Evolutionary conservation across 2,113 vertebrate species (phyloP).

Genomic region (Herpetotheres cachinnans): DNA sequence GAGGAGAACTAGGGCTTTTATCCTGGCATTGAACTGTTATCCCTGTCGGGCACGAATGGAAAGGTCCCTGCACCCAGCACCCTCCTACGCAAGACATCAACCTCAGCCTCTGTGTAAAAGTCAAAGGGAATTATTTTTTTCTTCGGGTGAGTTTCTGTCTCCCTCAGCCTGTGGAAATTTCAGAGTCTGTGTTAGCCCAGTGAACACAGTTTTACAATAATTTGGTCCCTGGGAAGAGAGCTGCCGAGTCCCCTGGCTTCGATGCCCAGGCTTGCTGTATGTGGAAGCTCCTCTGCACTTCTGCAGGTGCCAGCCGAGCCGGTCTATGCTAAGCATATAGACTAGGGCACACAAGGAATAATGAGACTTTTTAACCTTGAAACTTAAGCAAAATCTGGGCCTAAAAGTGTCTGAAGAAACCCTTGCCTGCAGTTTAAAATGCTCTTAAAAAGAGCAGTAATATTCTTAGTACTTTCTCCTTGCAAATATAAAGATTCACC

Average conservation of each 20-base stretch:
- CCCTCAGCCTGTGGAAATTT: not conserved
- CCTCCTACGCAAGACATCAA: rapidly evolving
- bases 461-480: not conserved
- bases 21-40: rapidly evolving
- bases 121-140: rapidly evolving
- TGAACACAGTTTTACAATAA: rapidly evolving
- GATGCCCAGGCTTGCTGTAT: rapidly evolving
- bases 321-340: rapidly evolving
- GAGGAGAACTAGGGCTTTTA: not conserved
- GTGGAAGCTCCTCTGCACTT: not conserved
- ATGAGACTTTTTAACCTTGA: not conserved
- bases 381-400: not conserved
- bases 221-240: not conserved
- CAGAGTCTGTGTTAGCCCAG: not conserved
- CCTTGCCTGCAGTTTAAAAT: not conserved
- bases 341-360: not conserved
- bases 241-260: not conserved
- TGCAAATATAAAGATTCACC: not conserved
- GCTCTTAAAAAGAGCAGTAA: not conserved
- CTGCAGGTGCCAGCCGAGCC: not conserved
- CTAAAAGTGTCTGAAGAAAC: not conserved
- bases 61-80: not conserved
- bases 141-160: not conserved
- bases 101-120: rapidly evolving
- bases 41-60: rapidly evolving